phyloP scores from a whole-genome alignment of 2,888 invertebrate species.

The Amphipyra berbera region DNA sequence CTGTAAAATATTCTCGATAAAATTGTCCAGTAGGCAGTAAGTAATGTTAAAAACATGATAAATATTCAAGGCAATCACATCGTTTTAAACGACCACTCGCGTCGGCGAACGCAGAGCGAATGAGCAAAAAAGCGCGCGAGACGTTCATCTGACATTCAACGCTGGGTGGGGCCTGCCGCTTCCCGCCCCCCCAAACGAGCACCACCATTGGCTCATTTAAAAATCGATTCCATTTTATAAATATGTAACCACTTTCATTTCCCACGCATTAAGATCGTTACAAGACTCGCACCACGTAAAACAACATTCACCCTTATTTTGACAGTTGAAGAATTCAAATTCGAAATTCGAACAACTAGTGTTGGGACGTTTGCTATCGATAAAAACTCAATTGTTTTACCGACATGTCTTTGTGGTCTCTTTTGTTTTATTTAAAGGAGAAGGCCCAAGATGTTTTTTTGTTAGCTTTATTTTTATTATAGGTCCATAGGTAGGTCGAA shows the following conservation, averaged over 20 bases:
- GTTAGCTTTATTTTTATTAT: slow-evolving; percentile 65
- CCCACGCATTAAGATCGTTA: slow-evolving; percentile 61
- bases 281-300: slow-evolving; percentile 38
- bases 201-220: slow-evolving; percentile 86
- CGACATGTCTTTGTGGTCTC: slow-evolving; percentile 86
- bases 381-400: slow-evolving; percentile 86
- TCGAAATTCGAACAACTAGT: slow-evolving; percentile 59
- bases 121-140: slow-evolving; percentile 83
- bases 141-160: slow-evolving; percentile 84
- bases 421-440: slow-evolving; percentile 89
- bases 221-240: slow-evolving; percentile 90
- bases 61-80: slow-evolving; percentile 43
- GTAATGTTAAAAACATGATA: slow-evolving; percentile 51
- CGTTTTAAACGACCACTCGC: slow-evolving; percentile 64
- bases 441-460: slow-evolving; percentile 76
- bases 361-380: slow-evolving; percentile 71
- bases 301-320: slow-evolving; percentile 54
- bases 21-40: slow-evolving; percentile 40
- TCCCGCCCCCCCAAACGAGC: slow-evolving; percentile 82
- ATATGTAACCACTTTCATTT: slow-evolving; percentile 88
- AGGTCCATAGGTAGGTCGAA: slow-evolving; percentile 65
- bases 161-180: slow-evolving; percentile 79
- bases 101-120: slow-evolving; percentile 79
- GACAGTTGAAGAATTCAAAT: slow-evolving; percentile 57
- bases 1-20: slow-evolving; percentile 38